A percentile compares a stretch with the other conserved stretches of the same genome.
phyloP scores from a whole-genome alignment of 30 jellyfish, hydroid and myxozoan species.

The Euphysa ruthae region DNA sequence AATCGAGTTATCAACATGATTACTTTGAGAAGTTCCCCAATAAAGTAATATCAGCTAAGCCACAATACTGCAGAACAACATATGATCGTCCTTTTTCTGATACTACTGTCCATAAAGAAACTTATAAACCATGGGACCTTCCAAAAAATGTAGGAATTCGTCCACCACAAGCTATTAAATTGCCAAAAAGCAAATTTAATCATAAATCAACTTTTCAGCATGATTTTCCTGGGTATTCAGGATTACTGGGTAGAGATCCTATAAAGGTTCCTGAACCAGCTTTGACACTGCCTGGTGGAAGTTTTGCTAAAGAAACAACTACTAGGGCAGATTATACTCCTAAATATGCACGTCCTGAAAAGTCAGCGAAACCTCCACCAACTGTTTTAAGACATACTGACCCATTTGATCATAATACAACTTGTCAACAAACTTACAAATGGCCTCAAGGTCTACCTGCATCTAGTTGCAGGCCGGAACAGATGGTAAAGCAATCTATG shows the following conservation, averaged over 20 bases:
- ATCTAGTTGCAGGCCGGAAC: slow-evolving; percentile 76
- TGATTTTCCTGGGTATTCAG: slow-evolving; percentile 70
- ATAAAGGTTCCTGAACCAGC: slow-evolving; percentile 66
- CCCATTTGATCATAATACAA: slow-evolving; percentile 69
- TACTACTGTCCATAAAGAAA: slow-evolving; percentile 82
- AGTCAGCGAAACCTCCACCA: slow-evolving; percentile 83
- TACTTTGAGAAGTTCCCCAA: slow-evolving; percentile 47
- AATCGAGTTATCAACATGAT: slow-evolving; percentile 70
- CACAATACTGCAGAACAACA: slow-evolving; percentile 54
- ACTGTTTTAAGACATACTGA: slow-evolving; percentile 41
- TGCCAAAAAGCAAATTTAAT: slow-evolving; percentile 64
- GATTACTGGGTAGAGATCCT: slow-evolving; percentile 48
- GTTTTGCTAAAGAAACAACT: slow-evolving; percentile 78
- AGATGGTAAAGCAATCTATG: slow-evolving; percentile 35
- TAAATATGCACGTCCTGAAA: slow-evolving; percentile 70
- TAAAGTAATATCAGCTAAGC: slow-evolving; percentile 65
- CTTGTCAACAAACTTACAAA: slow-evolving; percentile 61
- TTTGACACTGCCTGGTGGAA: slow-evolving; percentile 54
- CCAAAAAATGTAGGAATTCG: slow-evolving; percentile 50
- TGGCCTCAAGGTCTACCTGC: slow-evolving; percentile 85
- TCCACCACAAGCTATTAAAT: slow-evolving; percentile 55
- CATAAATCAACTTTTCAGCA: slow-evolving; percentile 82
- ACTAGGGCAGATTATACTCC: slow-evolving; percentile 68
- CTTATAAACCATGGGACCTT: slow-evolving; percentile 86
- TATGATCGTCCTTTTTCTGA: slow-evolving; percentile 74